Evolutionary conservation across 2,797 vertebrate genomes (phyloP), one percentile per base, ranked within the genome.

Genomic region (Cryptoprocta ferox): DNA sequence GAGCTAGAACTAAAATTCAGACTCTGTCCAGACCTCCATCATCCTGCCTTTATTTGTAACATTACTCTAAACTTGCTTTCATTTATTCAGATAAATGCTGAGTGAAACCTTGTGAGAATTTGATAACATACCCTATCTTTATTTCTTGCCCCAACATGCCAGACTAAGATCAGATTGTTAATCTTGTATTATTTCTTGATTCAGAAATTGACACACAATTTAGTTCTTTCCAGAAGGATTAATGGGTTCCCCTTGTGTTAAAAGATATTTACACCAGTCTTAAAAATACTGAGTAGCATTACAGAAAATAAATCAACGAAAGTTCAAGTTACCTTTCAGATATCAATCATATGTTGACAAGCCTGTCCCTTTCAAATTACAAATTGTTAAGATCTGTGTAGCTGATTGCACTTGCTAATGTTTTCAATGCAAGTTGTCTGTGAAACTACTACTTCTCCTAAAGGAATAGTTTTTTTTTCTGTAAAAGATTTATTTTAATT

Each of bases 231-330:
- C 59, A 79, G 81, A 61, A 89, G 82, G 39, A 88, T 96, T 92
- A 83, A 95, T 94, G 89, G n/a, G 50, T 93, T 96, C 87, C 50
- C 81, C 45, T 90, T 92, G 59, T 89, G 81, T 90, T 95, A 93
- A 95, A 80, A 81, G 45, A 70, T 89, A 97, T 95, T 94, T 90
- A 91, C 45, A 91, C 70, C 56, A 88, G 71, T 68, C 61, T 88
- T 94, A 89, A 96, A 96, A 97, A 85, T 92, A 94, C 48, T 70
- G 61, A 90, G 37, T 61, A 95, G 53, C 89, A 92, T 93, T 97
- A 83, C 39, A 89, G 63, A 96, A 97, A 97, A 96, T 71, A 97
- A 97, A 98, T 96, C 90, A 97, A 83, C 30, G 6, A 48, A 95
- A 97, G 80, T 83, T 96, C 96, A 97, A 85, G 81, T 73, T 86